Conservation (phyloP, 1,140 invertebrate genomes). For the Anoplolepis gracilipes region DNA sequence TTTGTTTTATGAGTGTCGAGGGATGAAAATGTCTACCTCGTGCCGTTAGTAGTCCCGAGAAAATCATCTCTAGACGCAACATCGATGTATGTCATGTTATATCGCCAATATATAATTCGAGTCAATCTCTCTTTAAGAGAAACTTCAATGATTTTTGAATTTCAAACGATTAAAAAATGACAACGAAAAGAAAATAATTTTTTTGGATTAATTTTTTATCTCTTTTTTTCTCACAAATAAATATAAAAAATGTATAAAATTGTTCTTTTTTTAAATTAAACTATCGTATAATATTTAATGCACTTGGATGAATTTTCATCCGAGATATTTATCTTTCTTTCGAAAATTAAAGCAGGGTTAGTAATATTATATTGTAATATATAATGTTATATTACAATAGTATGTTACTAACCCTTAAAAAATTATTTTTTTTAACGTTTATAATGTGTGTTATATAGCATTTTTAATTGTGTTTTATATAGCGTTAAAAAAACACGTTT, state of each 20-base stretch:
- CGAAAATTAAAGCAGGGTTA: background rate
- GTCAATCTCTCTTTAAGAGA: background rate
- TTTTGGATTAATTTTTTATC: background rate
- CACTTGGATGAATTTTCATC: background rate
- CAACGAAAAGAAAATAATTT: too few relatives aligned
- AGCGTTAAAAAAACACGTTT: too few relatives aligned
- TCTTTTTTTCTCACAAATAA: too few relatives aligned
- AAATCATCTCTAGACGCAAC: slow-evolving; percentile 2
- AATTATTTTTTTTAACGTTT: too few relatives aligned
- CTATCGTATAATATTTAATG: background rate
- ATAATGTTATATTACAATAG: too few relatives aligned
- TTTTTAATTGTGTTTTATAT: too few relatives aligned
- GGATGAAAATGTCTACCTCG: background rate
- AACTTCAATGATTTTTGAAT: background rate
- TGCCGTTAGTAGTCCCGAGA: background rate
- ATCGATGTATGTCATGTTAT: background rate
- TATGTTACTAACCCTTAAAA: too few relatives aligned
- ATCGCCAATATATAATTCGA: background rate
- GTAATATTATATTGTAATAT: too few relatives aligned
- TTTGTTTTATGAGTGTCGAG: slow-evolving; percentile 55
- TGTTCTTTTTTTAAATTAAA: background rate
- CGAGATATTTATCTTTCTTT: too few relatives aligned
- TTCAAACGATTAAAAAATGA: background rate
- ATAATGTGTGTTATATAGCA: too few relatives aligned
- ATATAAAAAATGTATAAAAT: too few relatives aligned